Evolutionary conservation across 2,797 vertebrate genomes (phyloP), one percentile per base, ranked within the genome.

Genomic region (Serranus cabrilla): DNA sequence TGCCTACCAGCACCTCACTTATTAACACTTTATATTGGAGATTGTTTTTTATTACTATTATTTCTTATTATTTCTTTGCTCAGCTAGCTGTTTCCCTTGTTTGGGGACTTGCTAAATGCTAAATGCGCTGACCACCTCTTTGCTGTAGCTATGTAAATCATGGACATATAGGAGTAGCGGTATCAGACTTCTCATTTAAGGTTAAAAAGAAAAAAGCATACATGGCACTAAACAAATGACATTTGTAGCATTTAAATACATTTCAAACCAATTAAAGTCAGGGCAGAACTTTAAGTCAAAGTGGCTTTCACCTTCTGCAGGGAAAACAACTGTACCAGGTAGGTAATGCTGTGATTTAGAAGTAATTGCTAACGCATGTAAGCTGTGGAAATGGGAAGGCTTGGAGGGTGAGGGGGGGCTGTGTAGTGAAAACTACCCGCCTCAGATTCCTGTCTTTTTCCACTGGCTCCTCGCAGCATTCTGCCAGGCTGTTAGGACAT

Each of bases 361-460:
- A 47, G 46, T 79, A 84, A 85, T 76, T 83, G 71, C 86, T 88
- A 81, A 87, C 47, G 81, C 52, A 80, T 82, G 82, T 89, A 67
- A 79, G 82, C 76, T 71, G 68, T 73, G 71, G 60, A 76, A 81
- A 73, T 70, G 27, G 31, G 40, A 64, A 31, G 20, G 49, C 46
- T 57, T 34, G 25, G 21, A 46, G 65, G 7, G 31, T 37, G 13
- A 54, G n/a, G 11, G 42, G 47, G 42, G 39, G 54, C 20, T 40
- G 55, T 55, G 71, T 45, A 68, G 61, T 78, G 80, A 85, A 87
- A 76, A 70, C 81, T 61, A 84, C 68, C 87, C 70, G 67, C 85
- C 74, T 84, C 51, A 74, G 88, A 90, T 92, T 92, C 89, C 82
- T 72, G 83, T 87, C 82, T 91, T 92, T 91, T 91, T 91, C 93